These are phyloP conservation scores for Acestrorhynchus altus DNA, from an alignment of 2,797 vertebrate species.

Conservation along the genomic window DNA sequence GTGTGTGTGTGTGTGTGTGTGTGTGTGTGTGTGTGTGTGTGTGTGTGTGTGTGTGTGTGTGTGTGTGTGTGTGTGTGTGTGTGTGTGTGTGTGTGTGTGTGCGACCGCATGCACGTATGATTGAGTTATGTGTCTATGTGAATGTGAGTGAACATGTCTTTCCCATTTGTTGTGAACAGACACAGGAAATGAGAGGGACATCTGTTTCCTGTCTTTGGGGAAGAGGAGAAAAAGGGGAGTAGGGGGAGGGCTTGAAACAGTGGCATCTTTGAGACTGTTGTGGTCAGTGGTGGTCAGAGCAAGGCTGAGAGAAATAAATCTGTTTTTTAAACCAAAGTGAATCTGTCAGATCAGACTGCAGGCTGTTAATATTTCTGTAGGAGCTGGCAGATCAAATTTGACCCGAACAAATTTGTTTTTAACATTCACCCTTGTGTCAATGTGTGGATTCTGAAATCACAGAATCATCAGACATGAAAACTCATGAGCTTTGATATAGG, in stretches of 20 bases:
- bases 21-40: no score
- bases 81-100: not conserved
- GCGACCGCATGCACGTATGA: no score
- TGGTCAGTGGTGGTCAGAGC: not conserved
- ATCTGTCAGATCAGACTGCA: no score
- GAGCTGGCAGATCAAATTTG: no score
- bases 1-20: no score
- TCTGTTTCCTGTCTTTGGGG: slow-evolving; percentile 59
- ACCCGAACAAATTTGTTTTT: no score
- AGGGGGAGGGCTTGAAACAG: not conserved
- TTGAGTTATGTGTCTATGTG: not conserved
- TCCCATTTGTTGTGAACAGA: slow-evolving; percentile 12
- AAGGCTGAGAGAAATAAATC: not conserved
- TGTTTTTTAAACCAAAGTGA: no score
- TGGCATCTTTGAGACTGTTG: not conserved
- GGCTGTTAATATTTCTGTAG: not conserved
- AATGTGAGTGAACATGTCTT: not conserved
- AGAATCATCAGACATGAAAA: no score
- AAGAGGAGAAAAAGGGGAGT: not conserved
- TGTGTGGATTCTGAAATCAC: no score
- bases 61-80: not conserved
- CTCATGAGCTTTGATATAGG: no score
- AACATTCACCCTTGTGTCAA: no score
- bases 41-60: not conserved
- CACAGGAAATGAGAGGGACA: slow-evolving; percentile 56